phyloP scores from a whole-genome alignment of 2,888 invertebrate species.

The Campaea margaritaria region DNA sequence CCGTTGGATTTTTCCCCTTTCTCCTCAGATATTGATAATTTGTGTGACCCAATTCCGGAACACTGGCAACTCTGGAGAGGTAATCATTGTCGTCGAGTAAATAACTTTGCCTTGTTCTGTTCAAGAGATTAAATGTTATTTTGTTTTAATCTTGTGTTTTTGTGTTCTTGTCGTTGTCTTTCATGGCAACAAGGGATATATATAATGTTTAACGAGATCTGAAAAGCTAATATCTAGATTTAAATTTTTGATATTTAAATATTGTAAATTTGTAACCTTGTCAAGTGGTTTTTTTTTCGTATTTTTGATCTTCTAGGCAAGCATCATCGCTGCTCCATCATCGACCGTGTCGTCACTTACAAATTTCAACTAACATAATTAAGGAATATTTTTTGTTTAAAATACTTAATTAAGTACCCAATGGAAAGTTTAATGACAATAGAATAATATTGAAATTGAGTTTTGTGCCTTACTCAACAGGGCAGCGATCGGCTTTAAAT shows the following conservation, averaged over 20 bases:
- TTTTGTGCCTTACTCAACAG: no score
- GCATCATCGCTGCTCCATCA: no score
- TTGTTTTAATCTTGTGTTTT: not conserved
- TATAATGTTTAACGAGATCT: no score
- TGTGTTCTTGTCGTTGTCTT: not conserved
- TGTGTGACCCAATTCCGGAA: constrained; percentile 42
- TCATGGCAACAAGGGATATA: no score
- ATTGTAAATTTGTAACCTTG: no score
- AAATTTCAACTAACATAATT: constrained; percentile 8
- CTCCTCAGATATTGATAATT: constrained; percentile 69
- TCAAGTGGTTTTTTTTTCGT: no score
- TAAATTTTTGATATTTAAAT: no score
- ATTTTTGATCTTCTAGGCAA: no score
- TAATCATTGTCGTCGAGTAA: constrained; percentile 14
- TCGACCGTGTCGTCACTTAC: no score
- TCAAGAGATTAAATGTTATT: constrained; percentile 2
- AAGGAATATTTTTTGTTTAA: not conserved
- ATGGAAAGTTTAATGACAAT: constrained; percentile 1
- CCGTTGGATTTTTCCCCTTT: constrained; percentile 67
- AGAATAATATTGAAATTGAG: no score
- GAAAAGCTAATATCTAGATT: no score
- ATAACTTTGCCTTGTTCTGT: constrained; percentile 7
- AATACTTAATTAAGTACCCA: not conserved
- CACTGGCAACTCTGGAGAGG: constrained; percentile 19
- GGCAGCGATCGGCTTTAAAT: no score